phyloP scores from a whole-genome alignment of 2,888 invertebrate species.

The Plemyria rubiginata region DNA sequence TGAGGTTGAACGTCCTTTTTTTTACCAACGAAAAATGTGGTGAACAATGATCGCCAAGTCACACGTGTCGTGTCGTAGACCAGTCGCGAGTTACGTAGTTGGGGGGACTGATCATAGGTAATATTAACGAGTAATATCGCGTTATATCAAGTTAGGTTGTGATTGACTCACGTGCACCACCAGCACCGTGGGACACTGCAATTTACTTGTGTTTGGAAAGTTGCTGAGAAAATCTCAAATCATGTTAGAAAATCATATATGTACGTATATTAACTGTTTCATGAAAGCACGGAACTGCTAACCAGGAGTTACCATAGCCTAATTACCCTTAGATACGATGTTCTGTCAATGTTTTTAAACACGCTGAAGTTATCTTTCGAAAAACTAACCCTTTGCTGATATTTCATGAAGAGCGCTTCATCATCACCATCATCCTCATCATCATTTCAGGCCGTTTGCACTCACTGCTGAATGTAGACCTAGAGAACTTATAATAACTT shows the following conservation, averaged over 20 bases:
- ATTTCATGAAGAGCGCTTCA: too few relatives aligned
- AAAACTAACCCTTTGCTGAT: too few relatives aligned
- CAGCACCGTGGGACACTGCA: slow-evolving; percentile 38
- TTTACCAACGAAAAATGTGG: not conserved
- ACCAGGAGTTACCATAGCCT: too few relatives aligned
- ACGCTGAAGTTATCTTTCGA: too few relatives aligned
- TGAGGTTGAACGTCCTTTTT: too few relatives aligned
- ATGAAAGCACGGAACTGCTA: not conserved
- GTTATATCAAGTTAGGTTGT: slow-evolving; percentile 11
- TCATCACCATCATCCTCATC: too few relatives aligned
- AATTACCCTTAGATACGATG: too few relatives aligned
- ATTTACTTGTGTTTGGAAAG: slow-evolving; percentile 25
- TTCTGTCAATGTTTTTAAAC: too few relatives aligned
- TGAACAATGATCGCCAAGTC: not conserved
- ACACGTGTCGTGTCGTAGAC: not conserved
- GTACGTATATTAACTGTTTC: not conserved
- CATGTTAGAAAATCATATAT: slow-evolving; percentile 2
- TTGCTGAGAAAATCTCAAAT: slow-evolving; percentile 17
- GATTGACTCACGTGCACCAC: slow-evolving; percentile 39
- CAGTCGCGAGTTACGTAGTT: not conserved
- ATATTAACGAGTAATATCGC: slow-evolving; percentile 10
- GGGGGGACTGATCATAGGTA: not conserved
- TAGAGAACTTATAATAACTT: too few relatives aligned
- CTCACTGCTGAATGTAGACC: too few relatives aligned
- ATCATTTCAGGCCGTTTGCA: too few relatives aligned